Conservation (phyloP, 2,113 vertebrate genomes). For the Notarius quadriscutis region DNA sequence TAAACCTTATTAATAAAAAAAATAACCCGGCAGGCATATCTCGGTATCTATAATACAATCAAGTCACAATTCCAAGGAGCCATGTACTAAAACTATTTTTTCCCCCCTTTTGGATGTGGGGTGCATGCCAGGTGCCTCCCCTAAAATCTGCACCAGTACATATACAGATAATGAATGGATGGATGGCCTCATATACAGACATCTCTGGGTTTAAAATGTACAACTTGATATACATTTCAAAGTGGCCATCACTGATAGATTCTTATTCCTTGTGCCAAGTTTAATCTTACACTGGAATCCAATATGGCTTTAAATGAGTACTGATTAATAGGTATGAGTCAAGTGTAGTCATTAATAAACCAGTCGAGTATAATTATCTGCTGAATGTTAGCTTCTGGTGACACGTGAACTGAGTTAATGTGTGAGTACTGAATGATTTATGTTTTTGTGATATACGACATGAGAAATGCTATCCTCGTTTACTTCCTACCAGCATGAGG, state of each 20-base stretch:
- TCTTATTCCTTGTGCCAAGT: not conserved
- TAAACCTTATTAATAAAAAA: too few relatives aligned
- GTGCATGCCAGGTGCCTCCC: too few relatives aligned
- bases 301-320: not conserved
- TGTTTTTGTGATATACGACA: not conserved
- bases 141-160: too few relatives aligned
- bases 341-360: not conserved
- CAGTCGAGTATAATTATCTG: not conserved
- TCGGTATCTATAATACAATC: too few relatives aligned
- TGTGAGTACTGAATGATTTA: not conserved
- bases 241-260: not conserved
- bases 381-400: not conserved
- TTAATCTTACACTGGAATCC: slow-evolving; percentile 2
- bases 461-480: not conserved
- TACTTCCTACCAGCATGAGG: not conserved
- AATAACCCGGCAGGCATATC: too few relatives aligned
- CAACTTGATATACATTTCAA: not conserved
- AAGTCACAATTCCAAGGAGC: too few relatives aligned
- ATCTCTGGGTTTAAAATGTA: not conserved
- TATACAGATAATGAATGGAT: too few relatives aligned
- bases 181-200: too few relatives aligned
- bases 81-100: too few relatives aligned
- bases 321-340: not conserved
- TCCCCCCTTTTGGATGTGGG: too few relatives aligned
- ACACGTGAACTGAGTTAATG: not conserved